Evolutionary conservation across 1,140 invertebrate species (phyloP).

Genomic region (Cyphomyrmex costatus): DNA sequence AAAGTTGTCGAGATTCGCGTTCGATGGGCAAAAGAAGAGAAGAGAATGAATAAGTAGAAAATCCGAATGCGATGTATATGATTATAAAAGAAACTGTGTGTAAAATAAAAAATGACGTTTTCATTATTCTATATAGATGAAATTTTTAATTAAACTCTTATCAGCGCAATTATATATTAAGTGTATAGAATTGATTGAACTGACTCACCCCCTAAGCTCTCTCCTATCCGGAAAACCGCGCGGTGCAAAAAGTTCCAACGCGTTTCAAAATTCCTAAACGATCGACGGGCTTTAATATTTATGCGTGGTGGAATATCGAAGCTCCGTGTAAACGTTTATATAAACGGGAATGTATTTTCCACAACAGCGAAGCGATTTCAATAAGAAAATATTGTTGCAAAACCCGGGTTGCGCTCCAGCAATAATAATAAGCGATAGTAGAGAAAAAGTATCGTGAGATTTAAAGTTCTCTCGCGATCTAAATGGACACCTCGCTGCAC

Average conservation of each 20-base stretch:
- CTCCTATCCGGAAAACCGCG: background rate
- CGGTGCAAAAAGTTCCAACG: conserved; percentile 15
- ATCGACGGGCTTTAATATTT: conserved; percentile 60
- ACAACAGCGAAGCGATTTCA: conserved; percentile 55
- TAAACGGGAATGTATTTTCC: conserved; percentile 58
- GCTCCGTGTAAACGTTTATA: conserved; percentile 56
- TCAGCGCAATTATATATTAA: background rate
- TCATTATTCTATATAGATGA: background rate
- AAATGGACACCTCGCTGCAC: conserved; percentile 36
- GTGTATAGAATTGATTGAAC: conserved; percentile 12
- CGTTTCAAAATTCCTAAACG: conserved; percentile 54
- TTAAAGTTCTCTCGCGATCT: conserved; percentile 53
- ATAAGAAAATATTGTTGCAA: conserved; percentile 60
- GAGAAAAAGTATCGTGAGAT: conserved; percentile 13
- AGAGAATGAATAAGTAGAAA: conserved; percentile 55
- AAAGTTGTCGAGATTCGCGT: conserved; percentile 26
- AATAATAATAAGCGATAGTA: conserved; percentile 53
- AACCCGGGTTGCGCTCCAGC: conserved; percentile 29
- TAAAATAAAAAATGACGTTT: background rate
- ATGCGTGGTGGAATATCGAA: conserved; percentile 37
- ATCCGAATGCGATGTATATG: conserved; percentile 8
- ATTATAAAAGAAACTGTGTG: background rate
- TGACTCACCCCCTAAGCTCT: background rate
- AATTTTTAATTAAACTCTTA: background rate
- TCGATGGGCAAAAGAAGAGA: conserved; percentile 61